phyloP scores from a whole-genome alignment of 2,797 vertebrate genomes.

The Pagetopsis macropterus region DNA sequence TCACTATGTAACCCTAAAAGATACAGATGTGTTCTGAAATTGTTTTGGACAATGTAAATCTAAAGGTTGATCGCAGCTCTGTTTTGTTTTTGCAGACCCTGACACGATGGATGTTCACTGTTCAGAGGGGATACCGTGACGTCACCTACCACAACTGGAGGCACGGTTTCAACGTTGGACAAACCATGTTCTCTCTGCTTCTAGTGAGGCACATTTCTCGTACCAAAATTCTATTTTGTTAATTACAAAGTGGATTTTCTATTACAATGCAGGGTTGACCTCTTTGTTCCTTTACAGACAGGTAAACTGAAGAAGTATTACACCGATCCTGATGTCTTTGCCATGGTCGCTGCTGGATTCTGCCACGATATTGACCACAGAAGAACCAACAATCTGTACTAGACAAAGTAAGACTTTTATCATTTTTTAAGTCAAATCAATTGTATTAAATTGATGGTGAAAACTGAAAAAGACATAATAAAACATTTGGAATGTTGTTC shows the following conservation, averaged over 20 bases:
- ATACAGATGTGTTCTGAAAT: not conserved
- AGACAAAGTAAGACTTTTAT: slow-evolving; percentile 87
- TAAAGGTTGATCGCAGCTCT: not conserved
- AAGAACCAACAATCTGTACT: slow-evolving; percentile 96
- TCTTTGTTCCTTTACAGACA: slow-evolving; percentile 80
- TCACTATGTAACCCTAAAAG: not conserved
- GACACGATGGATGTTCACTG: slow-evolving; percentile 95
- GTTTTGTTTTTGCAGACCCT: slow-evolving; percentile 80
- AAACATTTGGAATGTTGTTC: not conserved
- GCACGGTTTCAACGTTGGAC: slow-evolving; percentile 95
- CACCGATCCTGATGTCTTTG: slow-evolving; percentile 93
- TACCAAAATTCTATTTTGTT: too few species aligned
- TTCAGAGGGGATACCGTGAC: slow-evolving; percentile 91
- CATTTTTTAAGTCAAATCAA: not conserved
- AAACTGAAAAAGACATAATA: not conserved
- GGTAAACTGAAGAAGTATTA: slow-evolving; percentile 95
- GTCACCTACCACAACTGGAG: slow-evolving; percentile 98
- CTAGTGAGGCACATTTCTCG: slow-evolving; percentile 77
- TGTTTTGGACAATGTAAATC: not conserved
- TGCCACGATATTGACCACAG: slow-evolving; percentile 97
- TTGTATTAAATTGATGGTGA: not conserved
- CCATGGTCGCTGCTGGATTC: slow-evolving; percentile 95
- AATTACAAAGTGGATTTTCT: too few species aligned
- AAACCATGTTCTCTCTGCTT: slow-evolving; percentile 94
- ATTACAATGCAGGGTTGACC: not conserved